Conservation (phyloP, 1,140 invertebrate genomes). For the Eciton burchellii region DNA sequence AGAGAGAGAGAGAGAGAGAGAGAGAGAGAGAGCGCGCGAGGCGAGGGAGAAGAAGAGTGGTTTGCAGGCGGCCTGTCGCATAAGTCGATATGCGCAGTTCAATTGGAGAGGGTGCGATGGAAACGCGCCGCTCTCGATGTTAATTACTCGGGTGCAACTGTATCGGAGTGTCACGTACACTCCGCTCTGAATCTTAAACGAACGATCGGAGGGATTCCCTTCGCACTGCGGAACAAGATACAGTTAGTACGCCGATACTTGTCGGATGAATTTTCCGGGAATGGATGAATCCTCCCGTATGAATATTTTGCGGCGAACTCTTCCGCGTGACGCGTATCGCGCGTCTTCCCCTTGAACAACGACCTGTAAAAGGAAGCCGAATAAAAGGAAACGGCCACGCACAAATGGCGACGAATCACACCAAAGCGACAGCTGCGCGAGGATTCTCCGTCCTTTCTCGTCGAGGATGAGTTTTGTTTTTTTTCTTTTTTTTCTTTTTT, state of each 20-base stretch:
- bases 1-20: no score
- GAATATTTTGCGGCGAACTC: no score
- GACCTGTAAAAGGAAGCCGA: slow-evolving; percentile 34
- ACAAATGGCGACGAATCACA: not conserved
- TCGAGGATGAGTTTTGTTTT: no score
- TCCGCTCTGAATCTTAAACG: not conserved
- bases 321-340: not conserved
- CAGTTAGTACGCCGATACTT: no score
- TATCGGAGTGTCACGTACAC: not conserved
- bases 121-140: not conserved
- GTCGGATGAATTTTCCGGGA: no score
- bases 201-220: not conserved
- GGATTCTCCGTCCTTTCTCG: slow-evolving; percentile 54
- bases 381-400: slow-evolving; percentile 8
- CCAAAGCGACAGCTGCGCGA: slow-evolving; percentile 42
- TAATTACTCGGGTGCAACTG: slow-evolving; percentile 19
- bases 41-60: no score
- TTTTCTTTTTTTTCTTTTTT: no score
- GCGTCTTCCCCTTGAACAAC: slow-evolving; percentile 35
- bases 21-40: no score
- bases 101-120: slow-evolving; percentile 7
- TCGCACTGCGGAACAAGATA: no score
- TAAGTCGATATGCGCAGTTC: slow-evolving; percentile 30
- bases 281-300: no score
- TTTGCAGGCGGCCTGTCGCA: not conserved